Evolutionary conservation across 2,797 vertebrate genomes (phyloP).

Genomic region (Sternotherus odoratus): DNA sequence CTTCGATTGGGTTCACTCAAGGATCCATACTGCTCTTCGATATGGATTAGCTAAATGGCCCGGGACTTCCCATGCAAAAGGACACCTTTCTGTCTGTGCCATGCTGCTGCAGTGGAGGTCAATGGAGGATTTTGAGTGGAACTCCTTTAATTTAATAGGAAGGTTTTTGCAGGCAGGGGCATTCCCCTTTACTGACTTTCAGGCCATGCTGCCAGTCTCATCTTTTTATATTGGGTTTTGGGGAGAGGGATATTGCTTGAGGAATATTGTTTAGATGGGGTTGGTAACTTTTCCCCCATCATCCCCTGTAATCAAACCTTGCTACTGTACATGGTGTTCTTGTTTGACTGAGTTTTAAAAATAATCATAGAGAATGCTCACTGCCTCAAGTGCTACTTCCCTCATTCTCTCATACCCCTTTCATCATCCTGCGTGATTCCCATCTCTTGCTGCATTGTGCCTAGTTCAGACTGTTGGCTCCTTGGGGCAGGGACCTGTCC

Average conservation of each 20-base stretch:
- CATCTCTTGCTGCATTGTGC: rapidly evolving
- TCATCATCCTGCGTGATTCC: rapidly evolving
- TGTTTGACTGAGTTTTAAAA: not conserved
- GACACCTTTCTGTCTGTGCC: conserved; percentile 24
- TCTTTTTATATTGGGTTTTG: not conserved
- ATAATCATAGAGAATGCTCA: not conserved
- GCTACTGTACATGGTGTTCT: rapidly evolving
- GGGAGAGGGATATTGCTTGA: not conserved
- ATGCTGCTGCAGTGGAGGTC: not conserved
- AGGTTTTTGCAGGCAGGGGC: not conserved
- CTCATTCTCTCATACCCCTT: not conserved
- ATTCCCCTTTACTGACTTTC: not conserved
- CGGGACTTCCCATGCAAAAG: conserved; percentile 63
- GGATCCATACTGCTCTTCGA: conserved; percentile 32
- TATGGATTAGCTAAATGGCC: conserved; percentile 54
- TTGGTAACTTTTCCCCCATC: rapidly evolving
- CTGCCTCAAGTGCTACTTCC: not conserved
- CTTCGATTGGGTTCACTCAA: conserved; percentile 38
- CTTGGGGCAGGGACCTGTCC: not conserved
- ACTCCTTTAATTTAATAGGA: not conserved
- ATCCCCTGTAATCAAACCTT: not conserved
- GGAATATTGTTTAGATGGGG: not conserved
- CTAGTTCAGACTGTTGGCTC: not conserved
- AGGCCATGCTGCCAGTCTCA: not conserved
- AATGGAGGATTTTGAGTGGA: rapidly evolving